Percentiles rank a stretch among this genome's conserved stretches.
Evolutionary conservation across 2,888 invertebrate genomes (phyloP).

Genomic region (Mermis nigrescens): DNA sequence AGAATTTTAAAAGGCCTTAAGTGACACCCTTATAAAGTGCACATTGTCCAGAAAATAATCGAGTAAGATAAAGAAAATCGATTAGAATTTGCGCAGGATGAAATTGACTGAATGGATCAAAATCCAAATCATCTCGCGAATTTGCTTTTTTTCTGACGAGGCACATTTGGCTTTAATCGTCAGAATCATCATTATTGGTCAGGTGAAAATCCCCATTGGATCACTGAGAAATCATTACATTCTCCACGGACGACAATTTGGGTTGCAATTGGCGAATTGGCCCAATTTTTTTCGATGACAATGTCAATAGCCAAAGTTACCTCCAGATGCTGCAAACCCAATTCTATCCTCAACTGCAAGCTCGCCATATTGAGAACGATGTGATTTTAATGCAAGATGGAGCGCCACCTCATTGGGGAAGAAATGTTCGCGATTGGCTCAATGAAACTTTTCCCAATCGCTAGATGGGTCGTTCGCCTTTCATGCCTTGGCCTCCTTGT

Average conservation of each 20-base stretch:
- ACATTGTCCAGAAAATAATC: not conserved
- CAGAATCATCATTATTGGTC: conserved; percentile 1
- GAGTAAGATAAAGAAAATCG: conserved; percentile 1
- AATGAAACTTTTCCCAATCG: no score
- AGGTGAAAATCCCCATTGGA: not conserved
- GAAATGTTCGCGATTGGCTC: no score
- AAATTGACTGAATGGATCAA: not conserved
- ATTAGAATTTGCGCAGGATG: conserved; percentile 1
- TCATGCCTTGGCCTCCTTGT: no score
- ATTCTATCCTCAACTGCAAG: conserved; percentile 11
- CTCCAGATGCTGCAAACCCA: conserved; percentile 13
- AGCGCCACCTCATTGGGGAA: conserved; percentile 2
- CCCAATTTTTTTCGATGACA: conserved; percentile 3
- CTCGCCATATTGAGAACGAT: not conserved
- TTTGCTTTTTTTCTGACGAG: not conserved
- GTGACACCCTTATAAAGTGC: not conserved
- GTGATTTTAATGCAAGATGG: not conserved
- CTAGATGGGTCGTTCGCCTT: no score
- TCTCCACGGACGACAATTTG: conserved; percentile 1
- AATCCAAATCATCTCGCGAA: not conserved
- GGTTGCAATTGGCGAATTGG: conserved; percentile 4
- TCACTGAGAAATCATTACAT: not conserved
- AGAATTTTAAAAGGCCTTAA: not conserved
- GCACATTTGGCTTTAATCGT: not conserved
- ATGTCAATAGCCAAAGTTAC: conserved; percentile 6